Conservation (phyloP, 2,113 vertebrate genomes). For the Cyprinodon tularosa region DNA sequence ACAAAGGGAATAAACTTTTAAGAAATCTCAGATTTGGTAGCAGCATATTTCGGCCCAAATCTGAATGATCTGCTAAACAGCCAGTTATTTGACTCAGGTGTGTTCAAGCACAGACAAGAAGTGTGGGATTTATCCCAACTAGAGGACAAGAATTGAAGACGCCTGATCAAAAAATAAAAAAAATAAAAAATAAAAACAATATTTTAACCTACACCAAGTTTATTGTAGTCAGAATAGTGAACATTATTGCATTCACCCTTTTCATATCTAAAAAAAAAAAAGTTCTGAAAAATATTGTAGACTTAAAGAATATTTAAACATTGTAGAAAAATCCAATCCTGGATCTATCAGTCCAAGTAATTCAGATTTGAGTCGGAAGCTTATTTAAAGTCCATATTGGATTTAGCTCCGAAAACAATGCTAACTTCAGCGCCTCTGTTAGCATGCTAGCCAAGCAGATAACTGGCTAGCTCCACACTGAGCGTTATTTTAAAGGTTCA, state of each 20-base stretch:
- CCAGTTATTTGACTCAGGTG: no score
- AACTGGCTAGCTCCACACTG: conserved; percentile 8
- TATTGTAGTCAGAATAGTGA: no score
- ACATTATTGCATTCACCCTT: no score
- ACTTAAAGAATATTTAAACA: background rate
- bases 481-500: background rate
- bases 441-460: conserved; percentile 2
- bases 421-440: conserved; percentile 17
- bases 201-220: no score
- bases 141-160: no score
- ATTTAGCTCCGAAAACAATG: background rate
- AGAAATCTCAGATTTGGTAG: background rate
- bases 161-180: no score
- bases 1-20: background rate
- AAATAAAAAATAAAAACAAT: no score
- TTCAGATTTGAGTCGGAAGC: background rate
- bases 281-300: background rate
- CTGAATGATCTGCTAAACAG: no score
- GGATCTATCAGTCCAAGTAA: background rate
- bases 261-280: background rate
- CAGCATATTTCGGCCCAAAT: no score
- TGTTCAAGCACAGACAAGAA: no score
- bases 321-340: background rate
- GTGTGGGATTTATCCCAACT: no score
- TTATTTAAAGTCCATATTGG: background rate